Evolutionary conservation across 53 echinoderm and acorn worm genomes (phyloP).

Genomic region (Arbacia lixula): DNA sequence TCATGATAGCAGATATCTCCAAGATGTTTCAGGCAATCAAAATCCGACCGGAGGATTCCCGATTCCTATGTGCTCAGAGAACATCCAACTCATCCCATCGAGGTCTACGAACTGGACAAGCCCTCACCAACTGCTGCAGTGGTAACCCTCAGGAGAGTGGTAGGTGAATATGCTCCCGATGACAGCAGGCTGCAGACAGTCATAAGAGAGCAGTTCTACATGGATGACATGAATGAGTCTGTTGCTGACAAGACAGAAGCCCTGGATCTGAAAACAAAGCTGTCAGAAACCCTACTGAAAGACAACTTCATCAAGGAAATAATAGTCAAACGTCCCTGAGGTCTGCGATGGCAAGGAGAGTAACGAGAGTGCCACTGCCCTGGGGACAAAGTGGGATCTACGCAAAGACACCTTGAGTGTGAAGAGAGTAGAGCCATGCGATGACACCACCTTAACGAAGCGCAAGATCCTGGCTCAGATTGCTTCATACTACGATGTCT

Average conservation of each 20-base stretch:
- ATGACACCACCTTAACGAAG: slow-evolving; percentile 55
- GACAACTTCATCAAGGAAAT: slow-evolving; percentile 67
- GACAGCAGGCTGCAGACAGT: slow-evolving; percentile 47
- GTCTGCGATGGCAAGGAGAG: slow-evolving; percentile 66
- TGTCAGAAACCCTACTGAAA: slow-evolving; percentile 44
- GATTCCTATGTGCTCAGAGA: slow-evolving; percentile 20
- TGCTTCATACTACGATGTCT: slow-evolving; percentile 76
- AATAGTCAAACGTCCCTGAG: slow-evolving; percentile 63
- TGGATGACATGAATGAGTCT: slow-evolving; percentile 71
- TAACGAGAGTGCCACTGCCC: slow-evolving; percentile 47
- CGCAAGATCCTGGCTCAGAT: slow-evolving; percentile 75
- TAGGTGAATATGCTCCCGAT: slow-evolving; percentile 18
- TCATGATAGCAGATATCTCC: slow-evolving; percentile 23
- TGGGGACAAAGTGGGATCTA: slow-evolving; percentile 80
- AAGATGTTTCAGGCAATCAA: slow-evolving; percentile 55
- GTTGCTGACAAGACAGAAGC: slow-evolving; percentile 52
- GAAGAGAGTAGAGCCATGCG: slow-evolving; percentile 57
- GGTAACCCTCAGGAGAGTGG: slow-evolving; percentile 32
- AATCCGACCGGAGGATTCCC: slow-evolving; percentile 33
- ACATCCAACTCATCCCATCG: slow-evolving; percentile 8
- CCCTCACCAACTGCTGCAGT: slow-evolving; percentile 49
- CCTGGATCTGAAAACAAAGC: slow-evolving; percentile 37
- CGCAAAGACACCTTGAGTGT: slow-evolving; percentile 73
- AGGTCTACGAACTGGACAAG: slow-evolving; percentile 61
- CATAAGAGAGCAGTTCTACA: slow-evolving; percentile 59